phyloP scores from a whole-genome alignment of 2,113 vertebrate species.

The Aphelocoma coerulescens region DNA sequence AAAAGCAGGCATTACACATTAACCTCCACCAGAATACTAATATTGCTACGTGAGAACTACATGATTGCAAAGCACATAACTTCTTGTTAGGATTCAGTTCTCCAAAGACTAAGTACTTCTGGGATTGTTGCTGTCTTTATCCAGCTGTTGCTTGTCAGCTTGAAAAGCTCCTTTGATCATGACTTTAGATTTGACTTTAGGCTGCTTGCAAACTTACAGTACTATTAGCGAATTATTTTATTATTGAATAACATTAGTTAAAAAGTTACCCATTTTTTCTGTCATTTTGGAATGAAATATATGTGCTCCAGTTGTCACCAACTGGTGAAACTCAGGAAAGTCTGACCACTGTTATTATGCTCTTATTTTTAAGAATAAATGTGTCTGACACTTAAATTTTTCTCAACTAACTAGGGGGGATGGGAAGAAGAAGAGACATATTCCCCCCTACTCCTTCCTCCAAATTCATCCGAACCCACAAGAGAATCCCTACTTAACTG shows the following conservation, averaged over 20 bases:
- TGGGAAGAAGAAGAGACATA: neutral
- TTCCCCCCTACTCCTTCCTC: neutral
- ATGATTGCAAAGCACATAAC: neutral
- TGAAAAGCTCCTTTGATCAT: neutral
- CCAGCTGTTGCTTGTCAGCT: neutral
- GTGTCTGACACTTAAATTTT: neutral
- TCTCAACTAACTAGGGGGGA: neutral
- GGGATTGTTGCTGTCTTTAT: neutral
- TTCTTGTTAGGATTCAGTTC: neutral
- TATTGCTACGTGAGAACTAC: neutral
- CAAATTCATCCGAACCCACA: neutral
- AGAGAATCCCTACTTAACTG: neutral
- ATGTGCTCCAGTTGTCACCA: neutral
- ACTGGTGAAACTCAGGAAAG: neutral
- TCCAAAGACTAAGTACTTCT: neutral
- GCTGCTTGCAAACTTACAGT: neutral
- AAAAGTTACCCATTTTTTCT: neutral
- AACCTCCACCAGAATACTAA: neutral
- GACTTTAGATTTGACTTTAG: neutral
- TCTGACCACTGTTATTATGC: neutral
- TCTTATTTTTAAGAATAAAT: neutral
- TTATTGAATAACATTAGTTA: neutral
- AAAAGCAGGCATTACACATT: neutral
- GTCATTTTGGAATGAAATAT: neutral
- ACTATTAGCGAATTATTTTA: neutral